These are phyloP conservation scores for Oncorhynchus kisutch DNA, from an alignment of 2,113 vertebrate species.

Conservation along the genomic window DNA sequence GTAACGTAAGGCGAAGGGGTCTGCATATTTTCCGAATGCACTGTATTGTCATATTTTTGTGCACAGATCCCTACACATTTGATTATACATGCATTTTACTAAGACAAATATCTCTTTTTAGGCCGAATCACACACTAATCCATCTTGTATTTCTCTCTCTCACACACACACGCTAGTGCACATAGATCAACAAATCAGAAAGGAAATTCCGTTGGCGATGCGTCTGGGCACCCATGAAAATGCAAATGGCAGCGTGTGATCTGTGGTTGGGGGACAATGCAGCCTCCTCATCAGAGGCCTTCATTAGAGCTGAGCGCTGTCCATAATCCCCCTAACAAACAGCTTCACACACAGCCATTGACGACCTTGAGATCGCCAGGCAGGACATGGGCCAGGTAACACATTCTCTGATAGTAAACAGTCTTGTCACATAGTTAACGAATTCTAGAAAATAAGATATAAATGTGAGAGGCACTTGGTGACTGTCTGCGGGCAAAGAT, in stretches of 20 bases:
- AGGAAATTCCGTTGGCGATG: constrained; percentile 40
- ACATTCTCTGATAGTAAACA: background rate
- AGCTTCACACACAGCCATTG: constrained; percentile 23
- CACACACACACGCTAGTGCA: background rate
- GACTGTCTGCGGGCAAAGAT: background rate
- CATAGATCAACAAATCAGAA: constrained; percentile 39
- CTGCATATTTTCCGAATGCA: background rate
- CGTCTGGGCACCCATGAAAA: constrained; percentile 55
- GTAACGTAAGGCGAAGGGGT: background rate
- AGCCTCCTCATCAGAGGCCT: constrained; percentile 52
- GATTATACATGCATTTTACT: no score
- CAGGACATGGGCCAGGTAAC: background rate
- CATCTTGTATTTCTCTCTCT: background rate
- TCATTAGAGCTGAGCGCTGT: constrained; percentile 58
- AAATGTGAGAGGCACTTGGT: background rate
- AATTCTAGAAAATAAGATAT: constrained; percentile 18
- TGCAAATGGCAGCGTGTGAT: constrained; percentile 54
- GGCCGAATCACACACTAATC: background rate
- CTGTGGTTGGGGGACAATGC: constrained; percentile 46
- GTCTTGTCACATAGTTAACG: constrained; percentile 31
- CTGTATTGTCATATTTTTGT: no score
- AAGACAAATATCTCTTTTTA: no score
- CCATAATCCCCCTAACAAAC: constrained; percentile 53
- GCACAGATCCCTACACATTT: no score
- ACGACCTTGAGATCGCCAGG: constrained; percentile 47